A percentile compares a stretch with the other conserved stretches of the same genome.
Evolutionary conservation across 2,113 vertebrate species (phyloP).

Genomic region (Corythornis vintsioides): DNA sequence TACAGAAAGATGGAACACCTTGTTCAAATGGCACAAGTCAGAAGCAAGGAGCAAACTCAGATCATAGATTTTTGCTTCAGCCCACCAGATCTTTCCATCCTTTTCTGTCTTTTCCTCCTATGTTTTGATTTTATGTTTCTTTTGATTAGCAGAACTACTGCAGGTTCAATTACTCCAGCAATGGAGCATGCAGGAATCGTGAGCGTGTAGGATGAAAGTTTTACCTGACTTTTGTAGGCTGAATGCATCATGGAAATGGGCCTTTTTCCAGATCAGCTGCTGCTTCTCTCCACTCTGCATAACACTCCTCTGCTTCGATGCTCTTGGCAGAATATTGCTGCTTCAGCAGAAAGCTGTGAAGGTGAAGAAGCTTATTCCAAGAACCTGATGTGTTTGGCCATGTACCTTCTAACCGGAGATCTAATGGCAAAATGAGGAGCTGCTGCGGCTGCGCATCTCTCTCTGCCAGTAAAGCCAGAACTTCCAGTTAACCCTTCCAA

Average conservation of each 20-base stretch:
- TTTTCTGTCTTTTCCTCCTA: background rate
- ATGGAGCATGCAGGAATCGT: background rate
- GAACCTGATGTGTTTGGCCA: background rate
- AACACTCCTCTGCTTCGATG: slow-evolving; percentile 1
- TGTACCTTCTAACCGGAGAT: background rate
- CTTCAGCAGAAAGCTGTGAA: slow-evolving; percentile 44
- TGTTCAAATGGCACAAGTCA: background rate
- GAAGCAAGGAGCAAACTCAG: background rate
- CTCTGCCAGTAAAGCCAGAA: background rate
- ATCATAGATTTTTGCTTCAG: background rate
- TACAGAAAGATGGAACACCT: background rate
- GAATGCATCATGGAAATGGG: background rate
- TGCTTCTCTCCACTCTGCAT: background rate
- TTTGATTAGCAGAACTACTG: background rate
- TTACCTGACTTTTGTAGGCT: background rate
- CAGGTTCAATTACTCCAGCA: background rate
- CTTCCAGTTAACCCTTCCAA: background rate
- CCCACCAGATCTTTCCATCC: background rate
- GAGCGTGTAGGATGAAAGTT: background rate
- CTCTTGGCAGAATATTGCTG: slow-evolving; percentile 4
- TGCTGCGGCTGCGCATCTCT: background rate
- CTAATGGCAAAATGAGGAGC: background rate
- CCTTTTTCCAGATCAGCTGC: slow-evolving; percentile 25
- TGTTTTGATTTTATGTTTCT: background rate
- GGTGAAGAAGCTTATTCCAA: slow-evolving; percentile 24